phyloP scores from a whole-genome alignment of 2,888 invertebrate genomes.

The Iphiclides podalirius region DNA sequence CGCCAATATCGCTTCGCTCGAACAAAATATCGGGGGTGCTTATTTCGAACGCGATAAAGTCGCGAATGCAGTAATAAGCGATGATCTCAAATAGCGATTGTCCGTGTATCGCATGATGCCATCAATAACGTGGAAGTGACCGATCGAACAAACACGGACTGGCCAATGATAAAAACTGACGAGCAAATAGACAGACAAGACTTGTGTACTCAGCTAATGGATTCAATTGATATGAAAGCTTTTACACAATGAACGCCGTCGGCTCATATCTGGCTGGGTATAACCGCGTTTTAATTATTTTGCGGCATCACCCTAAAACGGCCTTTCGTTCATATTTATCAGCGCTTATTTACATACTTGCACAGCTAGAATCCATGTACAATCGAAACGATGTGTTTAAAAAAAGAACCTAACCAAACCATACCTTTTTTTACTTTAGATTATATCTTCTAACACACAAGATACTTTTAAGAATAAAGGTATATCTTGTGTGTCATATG shows the following conservation, averaged over 20 bases:
- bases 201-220: conserved; percentile 79
- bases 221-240: conserved; percentile 81
- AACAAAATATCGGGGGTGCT: conserved; percentile 25
- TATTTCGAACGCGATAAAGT: conserved; percentile 25
- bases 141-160: conserved; percentile 75
- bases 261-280: conserved; percentile 51
- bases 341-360: neutral
- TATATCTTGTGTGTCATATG: no score
- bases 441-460: no score
- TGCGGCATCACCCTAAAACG: conserved; percentile 32
- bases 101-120: conserved; percentile 58
- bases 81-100: conserved; percentile 38
- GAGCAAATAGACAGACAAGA: conserved; percentile 75
- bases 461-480: no score
- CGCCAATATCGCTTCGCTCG: conserved; percentile 3
- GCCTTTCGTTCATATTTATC: neutral
- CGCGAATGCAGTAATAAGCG: conserved; percentile 22
- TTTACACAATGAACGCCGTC: conserved; percentile 69
- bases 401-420: no score
- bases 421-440: no score
- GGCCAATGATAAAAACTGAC: conserved; percentile 79
- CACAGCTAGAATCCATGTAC: no score
- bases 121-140: conserved; percentile 76
- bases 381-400: no score
- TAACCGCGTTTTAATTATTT: conserved; percentile 44